phyloP scores from a whole-genome alignment of 2,113 vertebrate species.

The Myiozetetes cayanensis region DNA sequence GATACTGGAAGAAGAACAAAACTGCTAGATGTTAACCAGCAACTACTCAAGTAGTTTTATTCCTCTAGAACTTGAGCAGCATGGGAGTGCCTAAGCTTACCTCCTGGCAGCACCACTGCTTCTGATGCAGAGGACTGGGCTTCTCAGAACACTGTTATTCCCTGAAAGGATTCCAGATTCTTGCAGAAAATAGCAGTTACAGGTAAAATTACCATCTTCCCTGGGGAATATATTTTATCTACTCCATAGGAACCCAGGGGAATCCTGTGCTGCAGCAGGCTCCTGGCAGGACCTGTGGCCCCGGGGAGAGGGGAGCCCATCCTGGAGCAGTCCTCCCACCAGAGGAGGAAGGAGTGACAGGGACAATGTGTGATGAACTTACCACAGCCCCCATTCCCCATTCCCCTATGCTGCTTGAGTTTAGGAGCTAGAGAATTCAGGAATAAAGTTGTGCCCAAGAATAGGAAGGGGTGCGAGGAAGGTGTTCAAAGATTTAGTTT shows the following conservation, averaged over 20 bases:
- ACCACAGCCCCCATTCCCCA: neutral
- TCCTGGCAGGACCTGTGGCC: neutral
- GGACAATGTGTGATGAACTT: neutral
- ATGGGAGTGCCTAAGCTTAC: neutral
- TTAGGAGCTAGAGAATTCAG: neutral
- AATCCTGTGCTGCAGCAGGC: neutral
- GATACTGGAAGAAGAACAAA: neutral
- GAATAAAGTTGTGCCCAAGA: neutral
- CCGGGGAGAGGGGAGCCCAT: neutral
- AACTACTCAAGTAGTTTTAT: neutral
- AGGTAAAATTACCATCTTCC: neutral
- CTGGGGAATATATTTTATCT: neutral
- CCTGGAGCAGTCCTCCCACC: neutral
- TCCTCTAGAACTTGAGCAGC: neutral
- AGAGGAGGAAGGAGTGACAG: neutral
- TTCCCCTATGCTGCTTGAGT: neutral
- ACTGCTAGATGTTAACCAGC: conserved; percentile 34
- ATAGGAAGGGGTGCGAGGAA: neutral
- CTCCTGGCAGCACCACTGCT: neutral
- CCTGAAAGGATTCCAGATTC: neutral
- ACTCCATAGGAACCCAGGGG: neutral
- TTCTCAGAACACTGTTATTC: neutral
- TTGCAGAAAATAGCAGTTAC: neutral
- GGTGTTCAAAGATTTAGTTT: neutral
- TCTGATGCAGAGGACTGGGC: neutral